phyloP scores from a whole-genome alignment of 2,888 invertebrate genomes.

The Phalangium opilio region DNA sequence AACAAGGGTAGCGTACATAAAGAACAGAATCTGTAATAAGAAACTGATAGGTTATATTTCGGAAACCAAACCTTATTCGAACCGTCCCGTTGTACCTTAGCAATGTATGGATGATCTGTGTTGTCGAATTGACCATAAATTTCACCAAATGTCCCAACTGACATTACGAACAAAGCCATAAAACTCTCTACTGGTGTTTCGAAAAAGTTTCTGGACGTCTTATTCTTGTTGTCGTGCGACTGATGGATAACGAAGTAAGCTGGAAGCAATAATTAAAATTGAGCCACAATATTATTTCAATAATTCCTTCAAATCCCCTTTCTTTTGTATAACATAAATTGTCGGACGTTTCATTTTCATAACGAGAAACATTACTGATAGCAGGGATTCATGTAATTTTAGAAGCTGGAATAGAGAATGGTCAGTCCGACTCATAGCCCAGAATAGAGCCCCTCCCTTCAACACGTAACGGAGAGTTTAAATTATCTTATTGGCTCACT shows the following conservation, averaged over 20 bases:
- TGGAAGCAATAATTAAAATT: slow-evolving; percentile 19
- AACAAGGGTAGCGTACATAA: slow-evolving; percentile 94
- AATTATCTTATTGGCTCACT: too few relatives aligned
- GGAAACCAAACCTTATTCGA: too few relatives aligned
- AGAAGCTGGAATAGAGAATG: too few relatives aligned
- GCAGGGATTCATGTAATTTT: too few relatives aligned
- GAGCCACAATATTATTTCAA: too few relatives aligned
- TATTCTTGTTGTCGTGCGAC: slow-evolving; percentile 22
- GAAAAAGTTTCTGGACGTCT: slow-evolving; percentile 26
- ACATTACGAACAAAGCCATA: slow-evolving; percentile 98
- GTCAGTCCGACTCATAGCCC: too few relatives aligned
- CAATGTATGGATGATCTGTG: slow-evolving; percentile 72
- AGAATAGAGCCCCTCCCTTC: too few relatives aligned
- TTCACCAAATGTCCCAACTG: slow-evolving; percentile 87
- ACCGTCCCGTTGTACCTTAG: slow-evolving; percentile 49
- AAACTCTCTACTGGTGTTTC: slow-evolving; percentile 72
- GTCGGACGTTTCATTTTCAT: too few relatives aligned
- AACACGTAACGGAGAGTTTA: too few relatives aligned
- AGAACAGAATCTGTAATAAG: slow-evolving; percentile 47
- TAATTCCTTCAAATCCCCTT: too few relatives aligned
- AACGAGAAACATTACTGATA: too few relatives aligned
- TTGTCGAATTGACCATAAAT: slow-evolving; percentile 79
- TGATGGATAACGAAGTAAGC: slow-evolving; percentile 33
- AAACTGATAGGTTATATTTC: background rate
- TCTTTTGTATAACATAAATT: too few relatives aligned